A percentile compares a stretch with the other conserved stretches of the same genome.
phyloP scores from a whole-genome alignment of 2,888 invertebrate species.

The Malacosoma neustria region DNA sequence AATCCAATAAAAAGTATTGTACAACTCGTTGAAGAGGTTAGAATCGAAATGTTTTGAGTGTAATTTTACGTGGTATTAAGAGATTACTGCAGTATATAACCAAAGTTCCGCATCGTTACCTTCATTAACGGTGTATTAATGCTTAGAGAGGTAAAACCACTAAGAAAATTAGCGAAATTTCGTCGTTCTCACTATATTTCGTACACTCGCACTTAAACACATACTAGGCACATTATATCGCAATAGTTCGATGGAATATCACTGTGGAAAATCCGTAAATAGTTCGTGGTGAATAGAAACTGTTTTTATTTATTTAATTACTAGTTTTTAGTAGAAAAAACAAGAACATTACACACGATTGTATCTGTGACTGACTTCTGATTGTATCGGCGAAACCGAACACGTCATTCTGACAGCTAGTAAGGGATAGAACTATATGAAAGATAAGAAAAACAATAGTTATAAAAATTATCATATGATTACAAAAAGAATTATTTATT shows the following conservation, averaged over 20 bases:
- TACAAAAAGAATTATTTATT: no score
- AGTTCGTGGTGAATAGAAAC: slow-evolving; percentile 4
- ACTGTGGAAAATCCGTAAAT: slow-evolving; percentile 13
- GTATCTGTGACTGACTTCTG: slow-evolving; percentile 64
- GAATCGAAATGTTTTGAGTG: slow-evolving; percentile 11
- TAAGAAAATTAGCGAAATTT: slow-evolving; percentile 33
- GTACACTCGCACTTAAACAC: slow-evolving; percentile 13
- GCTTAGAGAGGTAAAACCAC: slow-evolving; percentile 46
- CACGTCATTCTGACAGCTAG: slow-evolving; percentile 57
- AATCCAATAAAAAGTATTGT: not conserved
- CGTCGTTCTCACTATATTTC: slow-evolving; percentile 24
- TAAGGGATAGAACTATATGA: slow-evolving; percentile 29
- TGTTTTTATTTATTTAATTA: slow-evolving; percentile 11
- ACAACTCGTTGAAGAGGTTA: slow-evolving; percentile 12
- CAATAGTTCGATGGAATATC: slow-evolving; percentile 23
- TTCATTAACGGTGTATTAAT: slow-evolving; percentile 38
- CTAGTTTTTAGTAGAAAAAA: slow-evolving; percentile 37
- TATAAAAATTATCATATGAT: no score
- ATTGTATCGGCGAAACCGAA: slow-evolving; percentile 31
- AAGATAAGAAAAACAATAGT: slow-evolving; percentile 18
- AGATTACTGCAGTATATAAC: slow-evolving; percentile 39
- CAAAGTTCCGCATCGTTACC: slow-evolving; percentile 44
- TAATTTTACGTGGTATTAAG: not conserved
- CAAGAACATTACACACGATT: slow-evolving; percentile 39
- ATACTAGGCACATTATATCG: slow-evolving; percentile 17